phyloP scores from a whole-genome alignment of 92 coral and sea anemone genomes.

The Meandrina meandrites region DNA sequence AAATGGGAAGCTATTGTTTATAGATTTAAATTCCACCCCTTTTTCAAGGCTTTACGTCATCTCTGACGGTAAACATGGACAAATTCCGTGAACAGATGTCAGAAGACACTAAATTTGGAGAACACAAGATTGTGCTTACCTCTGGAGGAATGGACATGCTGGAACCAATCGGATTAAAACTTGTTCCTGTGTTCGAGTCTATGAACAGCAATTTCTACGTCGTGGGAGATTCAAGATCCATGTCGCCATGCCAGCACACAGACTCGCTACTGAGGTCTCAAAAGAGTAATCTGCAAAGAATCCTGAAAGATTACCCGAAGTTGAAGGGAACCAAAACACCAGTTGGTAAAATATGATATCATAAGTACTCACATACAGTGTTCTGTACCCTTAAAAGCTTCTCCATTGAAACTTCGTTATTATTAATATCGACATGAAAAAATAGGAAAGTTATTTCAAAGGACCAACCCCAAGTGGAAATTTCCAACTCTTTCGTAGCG shows the following conservation, averaged over 20 bases:
- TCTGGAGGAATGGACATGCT: constrained; percentile 1
- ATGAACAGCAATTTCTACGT: neutral
- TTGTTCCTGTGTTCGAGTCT: constrained; percentile 1
- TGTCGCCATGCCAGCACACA: neutral
- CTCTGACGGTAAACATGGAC: neutral
- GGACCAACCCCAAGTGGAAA: too few species aligned
- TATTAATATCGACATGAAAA: too few species aligned
- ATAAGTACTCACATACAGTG: too few species aligned
- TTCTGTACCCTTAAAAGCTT: too few species aligned
- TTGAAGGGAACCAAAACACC: neutral
- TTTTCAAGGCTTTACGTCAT: neutral
- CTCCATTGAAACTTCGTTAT: too few species aligned
- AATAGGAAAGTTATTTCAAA: too few species aligned
- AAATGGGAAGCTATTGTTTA: too few species aligned
- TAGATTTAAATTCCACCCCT: too few species aligned
- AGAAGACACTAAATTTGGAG: neutral
- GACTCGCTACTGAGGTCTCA: neutral
- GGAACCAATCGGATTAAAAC: neutral
- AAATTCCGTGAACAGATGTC: neutral
- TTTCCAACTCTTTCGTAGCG: too few species aligned
- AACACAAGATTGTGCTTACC: neutral
- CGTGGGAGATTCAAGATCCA: neutral
- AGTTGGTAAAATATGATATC: neutral
- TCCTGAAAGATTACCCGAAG: neutral
- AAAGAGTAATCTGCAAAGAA: neutral